phyloP scores from a whole-genome alignment of 2,888 invertebrate species.

The Dicranocentrus wangi region DNA sequence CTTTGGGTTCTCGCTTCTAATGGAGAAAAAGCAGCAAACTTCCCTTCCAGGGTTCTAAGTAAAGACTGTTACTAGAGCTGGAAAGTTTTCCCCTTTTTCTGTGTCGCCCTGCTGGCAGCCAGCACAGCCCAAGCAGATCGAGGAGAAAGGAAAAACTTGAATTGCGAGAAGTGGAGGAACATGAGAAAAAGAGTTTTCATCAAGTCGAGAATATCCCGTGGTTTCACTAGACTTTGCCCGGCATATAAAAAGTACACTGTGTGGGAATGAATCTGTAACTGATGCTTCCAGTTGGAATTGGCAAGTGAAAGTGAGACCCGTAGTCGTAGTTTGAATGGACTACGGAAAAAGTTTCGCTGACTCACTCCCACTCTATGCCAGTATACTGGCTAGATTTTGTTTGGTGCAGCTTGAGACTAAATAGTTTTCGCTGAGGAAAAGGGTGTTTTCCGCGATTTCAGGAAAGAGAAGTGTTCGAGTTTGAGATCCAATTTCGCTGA shows the following conservation, averaged over 20 bases:
- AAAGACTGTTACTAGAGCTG: conserved; percentile 59
- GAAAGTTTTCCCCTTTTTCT: conserved; percentile 63
- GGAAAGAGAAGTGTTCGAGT: conserved; percentile 50
- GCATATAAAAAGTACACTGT: no score
- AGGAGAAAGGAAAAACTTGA: conserved; percentile 37
- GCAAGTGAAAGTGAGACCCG: neutral
- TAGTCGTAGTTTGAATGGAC: conserved; percentile 8
- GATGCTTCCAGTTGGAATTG: no score
- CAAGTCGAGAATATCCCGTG: neutral
- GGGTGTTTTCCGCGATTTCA: neutral
- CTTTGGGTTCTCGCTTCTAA: no score
- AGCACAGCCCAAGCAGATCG: conserved; percentile 3
- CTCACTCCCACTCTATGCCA: neutral
- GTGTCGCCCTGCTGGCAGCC: conserved; percentile 34
- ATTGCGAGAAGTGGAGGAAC: conserved; percentile 53
- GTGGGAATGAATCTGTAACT: no score
- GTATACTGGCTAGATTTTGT: neutral
- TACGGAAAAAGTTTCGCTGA: conserved; percentile 5
- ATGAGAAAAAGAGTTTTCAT: conserved; percentile 49
- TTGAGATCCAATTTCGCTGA: conserved; percentile 48
- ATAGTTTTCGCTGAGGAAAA: neutral
- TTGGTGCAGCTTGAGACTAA: neutral
- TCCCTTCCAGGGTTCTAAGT: conserved; percentile 61
- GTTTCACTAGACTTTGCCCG: no score
- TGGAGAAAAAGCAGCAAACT: conserved; percentile 62